These are phyloP conservation scores for Euzophera pinguis DNA, from an alignment of 2,888 invertebrate species.

Conservation along the genomic window DNA sequence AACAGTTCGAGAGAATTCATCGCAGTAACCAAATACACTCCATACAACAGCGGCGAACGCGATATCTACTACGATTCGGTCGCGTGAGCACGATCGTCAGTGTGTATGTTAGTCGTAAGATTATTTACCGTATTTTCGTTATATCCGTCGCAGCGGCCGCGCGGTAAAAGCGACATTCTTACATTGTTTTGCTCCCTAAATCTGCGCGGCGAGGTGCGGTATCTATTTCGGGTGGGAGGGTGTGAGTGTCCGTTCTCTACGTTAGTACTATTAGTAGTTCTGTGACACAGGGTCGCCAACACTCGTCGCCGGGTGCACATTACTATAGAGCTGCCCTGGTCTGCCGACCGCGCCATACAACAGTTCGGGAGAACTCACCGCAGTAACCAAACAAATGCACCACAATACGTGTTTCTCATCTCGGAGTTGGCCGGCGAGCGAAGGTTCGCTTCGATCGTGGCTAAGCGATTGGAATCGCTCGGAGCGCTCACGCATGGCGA, in stretches of 20 bases:
- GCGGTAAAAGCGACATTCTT: no score
- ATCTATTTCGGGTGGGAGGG: no score
- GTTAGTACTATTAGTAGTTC: not conserved
- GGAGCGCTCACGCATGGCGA: constrained; percentile 99
- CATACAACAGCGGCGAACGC: no score
- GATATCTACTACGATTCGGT: no score
- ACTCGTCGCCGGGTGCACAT: constrained; percentile 97
- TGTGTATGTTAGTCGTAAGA: no score
- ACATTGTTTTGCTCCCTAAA: no score
- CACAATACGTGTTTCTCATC: constrained; percentile 99
- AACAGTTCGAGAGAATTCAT: not conserved
- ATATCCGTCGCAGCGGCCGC: no score
- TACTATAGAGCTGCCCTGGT: constrained; percentile 99
- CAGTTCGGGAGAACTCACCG: constrained; percentile 99
- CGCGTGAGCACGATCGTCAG: no score
- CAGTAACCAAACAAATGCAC: constrained; percentile 98
- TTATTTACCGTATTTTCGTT: no score
- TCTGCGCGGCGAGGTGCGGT: no score
- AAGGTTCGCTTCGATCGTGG: constrained; percentile 97
- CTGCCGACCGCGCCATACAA: constrained; percentile 98
- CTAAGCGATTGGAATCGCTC: constrained; percentile 95
- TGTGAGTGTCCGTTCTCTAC: no score
- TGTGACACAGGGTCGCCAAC: constrained; percentile 86
- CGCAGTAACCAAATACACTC: not conserved
- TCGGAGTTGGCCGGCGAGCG: constrained; percentile 99